These are phyloP conservation scores for Halocynthia roretzi DNA, from an alignment of 23 tunicate species.

Conservation along the genomic window DNA sequence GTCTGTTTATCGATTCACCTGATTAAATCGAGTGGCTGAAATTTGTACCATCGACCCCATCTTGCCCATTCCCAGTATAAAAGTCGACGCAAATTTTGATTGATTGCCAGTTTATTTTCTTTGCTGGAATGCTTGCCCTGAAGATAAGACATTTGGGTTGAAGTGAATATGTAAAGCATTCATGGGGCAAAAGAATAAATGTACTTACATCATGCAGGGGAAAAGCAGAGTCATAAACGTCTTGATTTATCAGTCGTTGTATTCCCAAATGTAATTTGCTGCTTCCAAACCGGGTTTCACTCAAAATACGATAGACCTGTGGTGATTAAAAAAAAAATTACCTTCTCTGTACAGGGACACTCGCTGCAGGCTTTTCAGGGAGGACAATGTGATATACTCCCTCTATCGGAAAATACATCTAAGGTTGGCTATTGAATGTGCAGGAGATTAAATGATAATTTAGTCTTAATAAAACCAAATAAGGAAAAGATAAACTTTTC, in stretches of 20 bases:
- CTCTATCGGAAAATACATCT: too few relatives aligned
- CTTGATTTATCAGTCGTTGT: conserved; percentile 33
- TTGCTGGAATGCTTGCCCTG: conserved; percentile 37
- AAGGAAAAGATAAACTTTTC: too few relatives aligned
- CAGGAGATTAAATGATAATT: too few relatives aligned
- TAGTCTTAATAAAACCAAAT: too few relatives aligned
- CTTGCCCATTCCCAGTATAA: conserved; percentile 94
- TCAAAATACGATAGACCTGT: conserved; percentile 68
- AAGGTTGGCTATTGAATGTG: too few relatives aligned
- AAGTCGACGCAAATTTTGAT: conserved; percentile 58
- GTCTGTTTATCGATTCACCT: conserved; percentile 27
- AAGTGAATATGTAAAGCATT: neutral
- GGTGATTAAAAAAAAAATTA: neutral
- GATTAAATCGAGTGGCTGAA: conserved; percentile 83
- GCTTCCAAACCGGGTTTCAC: conserved; percentile 57
- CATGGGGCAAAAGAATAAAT: neutral
- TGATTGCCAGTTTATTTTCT: conserved; percentile 9
- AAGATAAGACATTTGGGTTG: neutral
- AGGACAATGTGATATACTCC: too few relatives aligned
- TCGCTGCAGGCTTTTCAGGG: too few relatives aligned
- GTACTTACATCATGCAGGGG: conserved; percentile 74
- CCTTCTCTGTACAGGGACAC: too few relatives aligned
- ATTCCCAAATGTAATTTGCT: conserved; percentile 54
- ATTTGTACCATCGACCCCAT: conserved; percentile 96
- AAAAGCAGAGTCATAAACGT: conserved; percentile 44